These are phyloP conservation scores for Myanophis thanlyinensis DNA, from an alignment of 2,113 vertebrate species.

Conservation along the genomic window DNA sequence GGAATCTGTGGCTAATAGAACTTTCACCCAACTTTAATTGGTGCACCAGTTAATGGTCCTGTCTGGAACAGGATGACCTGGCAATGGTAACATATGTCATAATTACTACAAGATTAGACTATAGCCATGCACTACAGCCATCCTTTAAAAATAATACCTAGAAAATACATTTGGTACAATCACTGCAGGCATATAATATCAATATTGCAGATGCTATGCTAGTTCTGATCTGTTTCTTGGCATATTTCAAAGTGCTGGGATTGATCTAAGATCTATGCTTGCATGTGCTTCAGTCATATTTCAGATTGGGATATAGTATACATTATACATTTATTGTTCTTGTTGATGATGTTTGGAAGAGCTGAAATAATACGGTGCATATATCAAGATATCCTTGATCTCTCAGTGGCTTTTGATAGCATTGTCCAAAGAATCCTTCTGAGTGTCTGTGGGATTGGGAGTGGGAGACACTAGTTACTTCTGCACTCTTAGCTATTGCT, in stretches of 20 bases:
- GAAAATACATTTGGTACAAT: not conserved
- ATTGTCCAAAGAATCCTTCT: not conserved
- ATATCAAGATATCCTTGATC: too few relatives aligned
- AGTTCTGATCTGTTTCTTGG: not conserved
- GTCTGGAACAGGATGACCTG: not conserved
- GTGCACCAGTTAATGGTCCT: not conserved
- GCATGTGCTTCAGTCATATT: not conserved
- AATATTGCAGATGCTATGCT: not conserved
- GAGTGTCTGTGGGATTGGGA: not conserved
- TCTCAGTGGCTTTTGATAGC: not conserved
- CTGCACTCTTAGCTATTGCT: not conserved
- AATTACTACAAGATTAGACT: not conserved
- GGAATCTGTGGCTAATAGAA: not conserved
- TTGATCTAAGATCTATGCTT: not conserved
- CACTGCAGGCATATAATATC: not conserved
- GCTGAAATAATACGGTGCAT: not conserved
- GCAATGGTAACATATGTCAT: not conserved
- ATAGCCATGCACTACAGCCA: not conserved
- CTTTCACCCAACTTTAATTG: not conserved
- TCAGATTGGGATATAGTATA: not conserved
- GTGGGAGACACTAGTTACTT: not conserved
- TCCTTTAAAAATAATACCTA: not conserved
- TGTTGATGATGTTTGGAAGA: not conserved
- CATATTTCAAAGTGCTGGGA: not conserved
- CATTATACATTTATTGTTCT: not conserved